Percentiles rank a stretch among this genome's conserved stretches.
These are phyloP conservation scores for Cinara cedri DNA, from an alignment of 2,888 invertebrate species.

Conservation along the genomic window DNA sequence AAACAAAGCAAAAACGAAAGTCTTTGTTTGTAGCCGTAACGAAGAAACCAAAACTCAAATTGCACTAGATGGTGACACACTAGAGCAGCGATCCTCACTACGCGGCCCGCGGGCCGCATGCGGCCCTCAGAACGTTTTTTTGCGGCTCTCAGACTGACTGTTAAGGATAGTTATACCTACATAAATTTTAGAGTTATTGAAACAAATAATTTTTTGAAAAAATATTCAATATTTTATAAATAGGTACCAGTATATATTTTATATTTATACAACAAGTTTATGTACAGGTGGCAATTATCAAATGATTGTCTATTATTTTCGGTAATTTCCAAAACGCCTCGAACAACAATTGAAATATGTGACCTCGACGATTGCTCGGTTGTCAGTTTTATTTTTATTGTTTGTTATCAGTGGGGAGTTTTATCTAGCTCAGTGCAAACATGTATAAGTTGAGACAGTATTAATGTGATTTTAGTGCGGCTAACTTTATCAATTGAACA, in stretches of 20 bases:
- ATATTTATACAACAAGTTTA: conserved; percentile 24
- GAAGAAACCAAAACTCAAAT: too few relatives aligned
- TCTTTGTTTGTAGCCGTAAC: too few relatives aligned
- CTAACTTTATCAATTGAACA: conserved; percentile 32
- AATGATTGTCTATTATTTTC: conserved; percentile 29
- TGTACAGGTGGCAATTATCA: conserved; percentile 24
- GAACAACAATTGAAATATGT: conserved; percentile 31
- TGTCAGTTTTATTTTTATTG: conserved; percentile 28
- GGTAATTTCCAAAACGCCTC: conserved; percentile 33
- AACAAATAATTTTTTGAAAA: too few relatives aligned
- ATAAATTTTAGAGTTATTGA: too few relatives aligned
- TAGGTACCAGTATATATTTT: conserved; percentile 24
- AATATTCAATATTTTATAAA: too few relatives aligned
- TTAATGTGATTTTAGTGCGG: conserved; percentile 24
- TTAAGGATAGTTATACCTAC: conserved; percentile 10
- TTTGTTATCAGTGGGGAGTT: conserved; percentile 28
- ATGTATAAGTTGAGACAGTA: conserved; percentile 22
- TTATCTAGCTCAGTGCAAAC: conserved; percentile 31
- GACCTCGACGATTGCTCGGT: conserved; percentile 25
- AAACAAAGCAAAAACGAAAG: too few relatives aligned
- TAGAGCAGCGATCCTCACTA: too few relatives aligned
- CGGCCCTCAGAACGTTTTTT: conserved; percentile 16
- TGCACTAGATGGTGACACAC: too few relatives aligned
- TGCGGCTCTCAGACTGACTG: conserved; percentile 22
- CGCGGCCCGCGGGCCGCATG: too few relatives aligned